These are phyloP conservation scores for Pectinophora gossypiella DNA, from an alignment of 1,140 invertebrate genomes.

Conservation along the genomic window DNA sequence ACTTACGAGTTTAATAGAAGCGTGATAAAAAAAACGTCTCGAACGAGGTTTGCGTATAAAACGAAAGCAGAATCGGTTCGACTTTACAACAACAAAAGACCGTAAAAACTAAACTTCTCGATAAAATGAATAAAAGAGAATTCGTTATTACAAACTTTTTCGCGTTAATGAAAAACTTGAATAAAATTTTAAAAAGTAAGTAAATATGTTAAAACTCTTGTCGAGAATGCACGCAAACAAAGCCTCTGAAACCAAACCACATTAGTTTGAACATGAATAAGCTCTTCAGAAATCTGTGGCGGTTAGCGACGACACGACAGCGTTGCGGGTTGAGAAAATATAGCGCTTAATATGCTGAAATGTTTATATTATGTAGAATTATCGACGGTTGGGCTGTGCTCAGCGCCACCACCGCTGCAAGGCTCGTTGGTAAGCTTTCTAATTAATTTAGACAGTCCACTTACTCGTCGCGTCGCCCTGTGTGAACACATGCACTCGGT, in stretches of 20 bases:
- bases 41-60: no score
- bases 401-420: no score
- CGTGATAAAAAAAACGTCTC: not conserved
- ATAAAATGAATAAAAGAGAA: no score
- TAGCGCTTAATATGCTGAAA: constrained; percentile 38
- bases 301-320: constrained; percentile 31
- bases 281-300: constrained; percentile 54
- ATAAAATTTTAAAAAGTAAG: no score
- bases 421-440: constrained; percentile 33
- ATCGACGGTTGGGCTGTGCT: not conserved
- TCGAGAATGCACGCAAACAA: not conserved
- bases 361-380: constrained; percentile 17
- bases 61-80: no score
- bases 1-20: constrained; percentile 8
- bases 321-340: constrained; percentile 32
- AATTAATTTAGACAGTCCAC: constrained; percentile 60
- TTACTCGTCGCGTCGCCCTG: constrained; percentile 34
- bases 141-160: no score
- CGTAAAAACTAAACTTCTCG: no score
- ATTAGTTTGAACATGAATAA: constrained; percentile 66
- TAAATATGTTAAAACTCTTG: no score
- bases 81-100: no score
- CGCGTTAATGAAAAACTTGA: no score
- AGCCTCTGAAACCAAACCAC: constrained; percentile 34
- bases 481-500: constrained; percentile 29